Evolutionary conservation across 2,888 invertebrate species (phyloP).

Genomic region (Xestobium rufovillosum): DNA sequence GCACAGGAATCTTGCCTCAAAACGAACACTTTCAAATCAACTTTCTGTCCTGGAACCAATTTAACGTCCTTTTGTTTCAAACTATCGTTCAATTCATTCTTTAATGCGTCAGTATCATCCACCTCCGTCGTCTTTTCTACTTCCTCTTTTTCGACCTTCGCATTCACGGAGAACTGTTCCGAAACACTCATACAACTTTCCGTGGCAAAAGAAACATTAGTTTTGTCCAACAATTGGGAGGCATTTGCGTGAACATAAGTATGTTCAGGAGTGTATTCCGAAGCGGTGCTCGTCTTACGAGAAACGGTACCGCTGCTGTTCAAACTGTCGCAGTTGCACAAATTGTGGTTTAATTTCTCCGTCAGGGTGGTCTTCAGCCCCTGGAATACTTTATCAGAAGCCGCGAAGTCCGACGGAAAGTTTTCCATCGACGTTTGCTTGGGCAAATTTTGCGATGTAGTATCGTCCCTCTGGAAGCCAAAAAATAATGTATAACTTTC

Average conservation of each 20-base stretch:
- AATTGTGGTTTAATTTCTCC: slow-evolving; percentile 36
- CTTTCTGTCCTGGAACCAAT: slow-evolving; percentile 34
- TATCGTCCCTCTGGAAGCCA: slow-evolving; percentile 33
- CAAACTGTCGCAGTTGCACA: slow-evolving; percentile 38
- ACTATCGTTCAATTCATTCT: slow-evolving; percentile 32
- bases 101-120: slow-evolving; percentile 26
- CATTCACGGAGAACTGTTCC: slow-evolving; percentile 11
- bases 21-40: slow-evolving; percentile 37
- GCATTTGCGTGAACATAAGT: slow-evolving; percentile 35
- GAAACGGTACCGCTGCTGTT: slow-evolving; percentile 45
- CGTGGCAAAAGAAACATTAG: slow-evolving; percentile 30
- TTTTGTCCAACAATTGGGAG: slow-evolving; percentile 24
- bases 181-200: slow-evolving; percentile 29
- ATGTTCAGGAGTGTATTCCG: slow-evolving; percentile 51
- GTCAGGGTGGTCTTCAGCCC: slow-evolving; percentile 36
- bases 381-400: slow-evolving; percentile 25
- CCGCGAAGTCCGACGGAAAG: slow-evolving; percentile 15
- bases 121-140: not conserved
- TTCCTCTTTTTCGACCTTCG: slow-evolving; percentile 6
- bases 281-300: slow-evolving; percentile 52
- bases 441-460: slow-evolving; percentile 29
- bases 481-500: slow-evolving; percentile 1
- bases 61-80: slow-evolving; percentile 29
- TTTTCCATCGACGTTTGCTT: slow-evolving; percentile 2
- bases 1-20: slow-evolving; percentile 24